Conservation (phyloP, 53 echinoderm and acorn worm genomes). For the Zoroaster sp. region DNA sequence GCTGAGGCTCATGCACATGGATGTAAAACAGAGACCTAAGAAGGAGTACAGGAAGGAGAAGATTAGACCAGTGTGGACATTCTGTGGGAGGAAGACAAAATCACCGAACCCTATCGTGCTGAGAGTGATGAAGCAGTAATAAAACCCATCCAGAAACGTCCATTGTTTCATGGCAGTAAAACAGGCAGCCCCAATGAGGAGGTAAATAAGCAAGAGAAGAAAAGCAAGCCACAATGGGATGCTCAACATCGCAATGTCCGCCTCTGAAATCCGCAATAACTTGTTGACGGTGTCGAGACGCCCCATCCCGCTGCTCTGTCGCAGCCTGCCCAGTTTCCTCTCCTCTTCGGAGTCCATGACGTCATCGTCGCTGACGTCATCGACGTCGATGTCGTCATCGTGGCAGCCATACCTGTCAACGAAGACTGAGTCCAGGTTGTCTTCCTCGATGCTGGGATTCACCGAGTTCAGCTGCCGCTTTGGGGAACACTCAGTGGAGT, state of each 20-base stretch:
- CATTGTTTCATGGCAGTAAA: constrained; percentile 57
- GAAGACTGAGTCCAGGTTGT: no score
- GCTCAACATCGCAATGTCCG: constrained; percentile 71
- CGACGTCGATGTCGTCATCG: background rate
- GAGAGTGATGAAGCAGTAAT: constrained; percentile 87
- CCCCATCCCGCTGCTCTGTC: background rate
- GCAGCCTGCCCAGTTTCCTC: background rate
- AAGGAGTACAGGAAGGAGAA: constrained; percentile 81
- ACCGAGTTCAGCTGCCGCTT: constrained; percentile 3
- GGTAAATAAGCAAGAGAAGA: constrained; percentile 67
- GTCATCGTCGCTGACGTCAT: background rate
- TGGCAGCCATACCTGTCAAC: no score
- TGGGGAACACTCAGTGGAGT: constrained; percentile 44
- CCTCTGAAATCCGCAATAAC: constrained; percentile 52
- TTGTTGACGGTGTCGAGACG: constrained; percentile 15
- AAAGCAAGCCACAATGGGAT: constrained; percentile 84
- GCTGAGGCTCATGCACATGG: constrained; percentile 90
- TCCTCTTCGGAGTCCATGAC: constrained; percentile 44
- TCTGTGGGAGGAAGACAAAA: constrained; percentile 64
- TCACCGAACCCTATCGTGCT: constrained; percentile 97
- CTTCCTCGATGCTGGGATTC: background rate
- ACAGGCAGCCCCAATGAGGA: constrained; percentile 72
- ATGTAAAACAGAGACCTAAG: constrained; percentile 84
- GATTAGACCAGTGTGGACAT: constrained; percentile 26
- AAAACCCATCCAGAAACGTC: constrained; percentile 76